Percentiles rank a stretch among this genome's conserved stretches.
Evolutionary conservation across 2,113 vertebrate genomes (phyloP).

Genomic region (Marmota flaviventris): DNA sequence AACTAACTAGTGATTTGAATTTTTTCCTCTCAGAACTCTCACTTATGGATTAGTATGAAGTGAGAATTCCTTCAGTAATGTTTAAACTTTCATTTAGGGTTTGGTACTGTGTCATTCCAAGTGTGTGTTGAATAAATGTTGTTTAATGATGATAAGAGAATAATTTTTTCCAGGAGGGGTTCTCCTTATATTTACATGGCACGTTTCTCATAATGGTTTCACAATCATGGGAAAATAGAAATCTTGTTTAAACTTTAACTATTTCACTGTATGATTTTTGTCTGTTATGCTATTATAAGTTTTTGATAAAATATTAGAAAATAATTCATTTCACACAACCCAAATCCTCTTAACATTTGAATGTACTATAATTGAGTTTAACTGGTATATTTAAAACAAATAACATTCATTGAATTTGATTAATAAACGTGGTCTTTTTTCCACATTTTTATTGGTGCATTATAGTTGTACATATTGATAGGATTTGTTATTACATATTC

Average conservation of each 20-base stretch:
- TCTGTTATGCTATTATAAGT: neutral
- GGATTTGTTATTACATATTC: no score
- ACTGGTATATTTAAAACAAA: conserved; percentile 31
- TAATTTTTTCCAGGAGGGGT: neutral
- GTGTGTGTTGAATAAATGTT: neutral
- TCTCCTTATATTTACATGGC: neutral
- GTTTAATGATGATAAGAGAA: neutral
- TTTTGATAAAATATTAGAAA: conserved; percentile 48
- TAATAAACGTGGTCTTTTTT: neutral
- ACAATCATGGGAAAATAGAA: neutral
- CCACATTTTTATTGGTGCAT: no score
- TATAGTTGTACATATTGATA: no score
- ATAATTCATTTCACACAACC: neutral
- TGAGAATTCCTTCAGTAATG: neutral
- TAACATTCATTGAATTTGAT: conserved; percentile 37
- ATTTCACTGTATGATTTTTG: neutral
- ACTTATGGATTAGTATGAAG: neutral
- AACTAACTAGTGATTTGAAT: neutral
- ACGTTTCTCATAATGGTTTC: conserved; percentile 4
- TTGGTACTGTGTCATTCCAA: neutral
- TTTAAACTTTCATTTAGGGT: neutral
- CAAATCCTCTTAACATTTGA: conserved; percentile 32
- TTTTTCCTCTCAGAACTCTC: neutral
- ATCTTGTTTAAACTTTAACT: conserved; percentile 50
- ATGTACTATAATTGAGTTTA: conserved; percentile 38